A percentile compares a stretch with the other conserved stretches of the same genome.
phyloP scores from a whole-genome alignment of 2,113 vertebrate species.

The Axis porcinus region DNA sequence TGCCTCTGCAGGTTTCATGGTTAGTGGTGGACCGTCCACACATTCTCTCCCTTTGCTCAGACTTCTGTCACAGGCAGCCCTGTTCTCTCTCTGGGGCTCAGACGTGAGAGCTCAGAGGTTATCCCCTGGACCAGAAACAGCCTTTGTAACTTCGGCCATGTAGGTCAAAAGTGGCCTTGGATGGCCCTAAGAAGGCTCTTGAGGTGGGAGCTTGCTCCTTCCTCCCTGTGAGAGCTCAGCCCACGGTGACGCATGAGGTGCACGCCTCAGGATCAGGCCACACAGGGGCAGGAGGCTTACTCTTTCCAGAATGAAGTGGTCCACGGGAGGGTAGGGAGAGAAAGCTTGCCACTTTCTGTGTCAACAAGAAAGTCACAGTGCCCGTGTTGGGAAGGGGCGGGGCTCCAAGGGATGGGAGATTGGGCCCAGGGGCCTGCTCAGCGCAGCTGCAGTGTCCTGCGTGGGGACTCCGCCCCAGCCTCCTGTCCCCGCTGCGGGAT shows the following conservation, averaged over 20 bases:
- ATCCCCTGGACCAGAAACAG: neutral
- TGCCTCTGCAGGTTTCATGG: neutral
- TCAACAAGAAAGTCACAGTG: too few relatives aligned
- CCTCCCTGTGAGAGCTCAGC: neutral
- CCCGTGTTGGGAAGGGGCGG: neutral
- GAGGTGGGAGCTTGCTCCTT: neutral
- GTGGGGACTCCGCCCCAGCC: neutral
- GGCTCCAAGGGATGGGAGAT: neutral
- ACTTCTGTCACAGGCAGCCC: neutral
- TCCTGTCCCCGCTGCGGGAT: neutral
- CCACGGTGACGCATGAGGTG: neutral
- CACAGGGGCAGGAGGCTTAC: neutral
- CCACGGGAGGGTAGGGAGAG: neutral
- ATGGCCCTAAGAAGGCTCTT: neutral
- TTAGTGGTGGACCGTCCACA: neutral
- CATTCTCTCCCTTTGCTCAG: too few relatives aligned
- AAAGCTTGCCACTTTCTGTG: neutral
- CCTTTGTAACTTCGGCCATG: neutral
- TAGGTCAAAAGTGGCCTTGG: neutral
- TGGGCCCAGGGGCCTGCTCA: neutral
- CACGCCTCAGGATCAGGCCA: neutral
- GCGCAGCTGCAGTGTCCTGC: accelerated
- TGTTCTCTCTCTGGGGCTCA: neutral
- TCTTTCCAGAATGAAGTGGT: neutral
- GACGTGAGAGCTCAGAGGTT: neutral